A percentile compares a stretch with the other conserved stretches of the same genome.
phyloP scores from a whole-genome alignment of 2,113 vertebrate species.

The Rhynchomys soricoides region DNA sequence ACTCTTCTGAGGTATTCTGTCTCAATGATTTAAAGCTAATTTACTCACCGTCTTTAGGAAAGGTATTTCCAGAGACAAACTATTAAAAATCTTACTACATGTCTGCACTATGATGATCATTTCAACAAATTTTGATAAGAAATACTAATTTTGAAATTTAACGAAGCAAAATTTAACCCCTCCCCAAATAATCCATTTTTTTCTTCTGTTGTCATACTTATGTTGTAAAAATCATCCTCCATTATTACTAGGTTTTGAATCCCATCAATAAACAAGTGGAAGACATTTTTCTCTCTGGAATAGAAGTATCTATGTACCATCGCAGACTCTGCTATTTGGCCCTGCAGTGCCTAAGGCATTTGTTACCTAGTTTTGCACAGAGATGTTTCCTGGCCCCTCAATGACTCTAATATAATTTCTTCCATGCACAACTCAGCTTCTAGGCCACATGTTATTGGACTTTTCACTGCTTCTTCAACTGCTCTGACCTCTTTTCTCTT shows the following conservation, averaged over 20 bases:
- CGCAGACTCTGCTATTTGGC: background rate
- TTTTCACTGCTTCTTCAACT: background rate
- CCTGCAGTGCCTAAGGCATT: background rate
- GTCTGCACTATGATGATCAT: background rate
- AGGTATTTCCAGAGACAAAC: constrained; percentile 26
- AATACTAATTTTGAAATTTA: constrained; percentile 16
- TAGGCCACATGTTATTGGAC: background rate
- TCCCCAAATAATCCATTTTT: background rate
- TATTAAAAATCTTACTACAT: background rate
- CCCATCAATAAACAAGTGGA: background rate
- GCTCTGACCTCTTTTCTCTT: background rate
- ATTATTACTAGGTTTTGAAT: constrained; percentile 11
- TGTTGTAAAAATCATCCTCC: constrained; percentile 1
- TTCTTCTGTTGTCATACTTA: background rate
- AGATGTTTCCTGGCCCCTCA: background rate
- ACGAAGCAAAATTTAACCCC: background rate
- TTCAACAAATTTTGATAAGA: background rate
- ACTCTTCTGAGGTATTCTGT: background rate
- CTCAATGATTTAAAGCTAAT: background rate
- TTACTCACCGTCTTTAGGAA: background rate
- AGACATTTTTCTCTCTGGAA: background rate
- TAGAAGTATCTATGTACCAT: background rate
- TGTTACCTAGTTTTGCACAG: background rate
- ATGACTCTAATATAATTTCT: background rate
- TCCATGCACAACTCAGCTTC: background rate